phyloP scores from a whole-genome alignment of 2,888 invertebrate species.

The Argyresthia albistria region DNA sequence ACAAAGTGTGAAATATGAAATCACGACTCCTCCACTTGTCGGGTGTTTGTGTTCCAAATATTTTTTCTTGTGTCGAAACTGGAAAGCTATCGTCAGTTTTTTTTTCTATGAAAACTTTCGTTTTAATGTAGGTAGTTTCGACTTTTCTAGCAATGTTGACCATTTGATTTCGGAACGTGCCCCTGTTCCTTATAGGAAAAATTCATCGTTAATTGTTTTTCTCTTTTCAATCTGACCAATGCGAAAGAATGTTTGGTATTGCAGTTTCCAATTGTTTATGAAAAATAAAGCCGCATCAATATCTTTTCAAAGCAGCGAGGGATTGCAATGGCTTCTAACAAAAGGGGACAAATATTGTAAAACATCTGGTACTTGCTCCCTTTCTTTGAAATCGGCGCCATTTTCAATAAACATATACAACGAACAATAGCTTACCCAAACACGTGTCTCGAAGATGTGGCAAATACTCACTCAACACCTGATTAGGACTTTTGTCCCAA shows the following conservation, averaged over 20 bases:
- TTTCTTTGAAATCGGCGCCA: conserved; percentile 24
- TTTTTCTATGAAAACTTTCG: neutral
- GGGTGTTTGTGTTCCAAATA: conserved; percentile 67
- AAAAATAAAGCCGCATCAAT: neutral
- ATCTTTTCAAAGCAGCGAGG: neutral
- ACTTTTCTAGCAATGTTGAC: conserved; percentile 17
- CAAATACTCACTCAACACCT: conserved; percentile 26
- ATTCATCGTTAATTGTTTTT: neutral
- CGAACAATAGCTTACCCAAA: conserved; percentile 24
- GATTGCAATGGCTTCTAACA: neutral
- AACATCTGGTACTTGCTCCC: conserved; percentile 36
- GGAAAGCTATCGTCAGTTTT: conserved; percentile 22
- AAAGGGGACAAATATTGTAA: neutral
- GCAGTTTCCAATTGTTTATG: neutral
- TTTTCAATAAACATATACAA: conserved; percentile 19
- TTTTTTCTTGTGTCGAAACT: conserved; percentile 50
- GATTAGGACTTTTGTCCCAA: conserved; percentile 46
- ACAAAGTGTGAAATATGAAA: conserved; percentile 71
- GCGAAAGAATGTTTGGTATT: neutral
- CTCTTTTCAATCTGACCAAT: neutral
- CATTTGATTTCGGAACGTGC: conserved; percentile 22
- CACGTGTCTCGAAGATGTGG: conserved; percentile 44
- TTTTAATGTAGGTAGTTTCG: conserved; percentile 20
- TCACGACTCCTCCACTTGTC: conserved; percentile 63
- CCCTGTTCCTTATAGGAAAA: conserved; percentile 40